phyloP scores from a whole-genome alignment of 2,113 vertebrate genomes.

The Platichthys flesus region DNA sequence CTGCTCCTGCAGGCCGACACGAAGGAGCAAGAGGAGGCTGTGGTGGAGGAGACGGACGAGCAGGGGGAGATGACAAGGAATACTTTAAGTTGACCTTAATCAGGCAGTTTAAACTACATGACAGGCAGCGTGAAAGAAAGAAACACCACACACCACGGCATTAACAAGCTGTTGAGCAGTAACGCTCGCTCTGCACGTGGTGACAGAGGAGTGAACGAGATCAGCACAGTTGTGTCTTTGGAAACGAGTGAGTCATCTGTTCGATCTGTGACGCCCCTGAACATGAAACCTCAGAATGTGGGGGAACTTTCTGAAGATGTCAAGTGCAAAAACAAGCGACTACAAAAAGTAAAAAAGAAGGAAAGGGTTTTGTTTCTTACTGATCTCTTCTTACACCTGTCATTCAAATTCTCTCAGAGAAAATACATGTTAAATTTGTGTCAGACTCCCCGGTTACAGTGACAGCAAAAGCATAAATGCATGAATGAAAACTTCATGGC shows the following conservation, averaged over 20 bases:
- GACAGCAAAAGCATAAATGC: no score
- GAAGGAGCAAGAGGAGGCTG: conserved; percentile 17
- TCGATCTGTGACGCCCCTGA: neutral
- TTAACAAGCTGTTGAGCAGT: conserved; percentile 35
- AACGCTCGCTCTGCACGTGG: conserved; percentile 10
- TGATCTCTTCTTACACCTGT: neutral
- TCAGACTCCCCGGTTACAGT: no score
- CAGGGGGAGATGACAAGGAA: conserved; percentile 9
- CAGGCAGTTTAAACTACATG: conserved; percentile 34
- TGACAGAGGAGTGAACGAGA: conserved; percentile 5
- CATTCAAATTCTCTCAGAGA: no score
- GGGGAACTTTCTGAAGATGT: neutral
- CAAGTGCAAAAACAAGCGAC: neutral
- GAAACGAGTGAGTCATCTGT: conserved; percentile 23
- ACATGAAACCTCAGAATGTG: neutral
- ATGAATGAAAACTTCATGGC: no score
- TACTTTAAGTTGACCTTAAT: conserved; percentile 35
- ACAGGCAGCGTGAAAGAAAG: conserved; percentile 27
- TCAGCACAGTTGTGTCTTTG: conserved; percentile 5
- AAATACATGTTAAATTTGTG: no score
- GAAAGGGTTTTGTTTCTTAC: neutral
- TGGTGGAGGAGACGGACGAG: conserved; percentile 22
- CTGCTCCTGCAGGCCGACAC: conserved; percentile 4
- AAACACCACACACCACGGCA: neutral
- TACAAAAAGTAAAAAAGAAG: neutral